These are phyloP conservation scores for Lerista edwardsae DNA, from an alignment of 2,797 vertebrate species.

Conservation along the genomic window DNA sequence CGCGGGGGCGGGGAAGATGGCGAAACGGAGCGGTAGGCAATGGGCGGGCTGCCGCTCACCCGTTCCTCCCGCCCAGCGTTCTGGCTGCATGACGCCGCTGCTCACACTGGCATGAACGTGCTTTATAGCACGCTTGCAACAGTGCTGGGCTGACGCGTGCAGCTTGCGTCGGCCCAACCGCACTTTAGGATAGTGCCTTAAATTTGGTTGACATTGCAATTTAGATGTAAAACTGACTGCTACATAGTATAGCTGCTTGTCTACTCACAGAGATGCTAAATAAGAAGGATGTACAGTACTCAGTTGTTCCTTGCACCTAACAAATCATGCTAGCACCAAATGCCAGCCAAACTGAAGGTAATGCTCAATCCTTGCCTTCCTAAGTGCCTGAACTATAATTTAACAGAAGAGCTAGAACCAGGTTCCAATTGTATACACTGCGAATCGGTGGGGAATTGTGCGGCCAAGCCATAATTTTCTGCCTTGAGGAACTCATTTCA, in stretches of 20 bases:
- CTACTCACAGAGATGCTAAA: background rate
- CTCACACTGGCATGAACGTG: too few relatives aligned
- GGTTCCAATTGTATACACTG: background rate
- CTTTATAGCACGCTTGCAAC: too few relatives aligned
- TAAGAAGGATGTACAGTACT: background rate
- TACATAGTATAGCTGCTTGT: background rate
- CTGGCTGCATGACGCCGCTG: too few relatives aligned
- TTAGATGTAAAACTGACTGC: background rate
- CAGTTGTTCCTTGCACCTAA: background rate
- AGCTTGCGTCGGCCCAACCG: too few relatives aligned
- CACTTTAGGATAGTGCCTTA: too few relatives aligned
- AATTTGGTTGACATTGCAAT: background rate
- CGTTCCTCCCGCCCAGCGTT: too few relatives aligned
- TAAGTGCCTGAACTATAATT: background rate
- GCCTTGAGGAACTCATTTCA: background rate
- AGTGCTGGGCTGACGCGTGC: too few relatives aligned
- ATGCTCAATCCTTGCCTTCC: background rate
- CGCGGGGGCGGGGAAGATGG: too few relatives aligned
- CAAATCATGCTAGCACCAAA: background rate
- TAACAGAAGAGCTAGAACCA: background rate
- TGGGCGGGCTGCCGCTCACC: too few relatives aligned
- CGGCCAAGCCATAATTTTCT: constrained; percentile 32
- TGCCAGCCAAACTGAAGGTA: background rate
- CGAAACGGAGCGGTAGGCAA: too few relatives aligned
- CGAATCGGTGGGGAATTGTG: constrained; percentile 24